A percentile compares a stretch with the other conserved stretches of the same genome.
These are phyloP conservation scores for Lepetodrilus schrolli DNA, from an alignment of 2,888 invertebrate species.

Conservation along the genomic window DNA sequence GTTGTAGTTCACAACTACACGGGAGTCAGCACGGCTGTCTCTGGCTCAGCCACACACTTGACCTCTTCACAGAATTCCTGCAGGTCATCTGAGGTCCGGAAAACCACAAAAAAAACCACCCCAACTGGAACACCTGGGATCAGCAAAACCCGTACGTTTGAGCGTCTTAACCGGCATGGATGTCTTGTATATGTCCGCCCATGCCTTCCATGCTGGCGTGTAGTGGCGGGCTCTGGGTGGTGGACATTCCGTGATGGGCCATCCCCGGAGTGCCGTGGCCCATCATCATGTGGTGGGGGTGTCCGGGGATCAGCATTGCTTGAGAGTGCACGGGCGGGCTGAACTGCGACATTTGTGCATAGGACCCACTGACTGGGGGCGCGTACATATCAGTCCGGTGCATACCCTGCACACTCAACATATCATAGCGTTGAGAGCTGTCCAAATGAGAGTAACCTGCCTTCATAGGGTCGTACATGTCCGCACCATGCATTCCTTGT, in stretches of 20 bases:
- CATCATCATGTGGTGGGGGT: conserved; percentile 77
- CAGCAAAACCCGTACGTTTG: not conserved
- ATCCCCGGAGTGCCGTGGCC: conserved; percentile 73
- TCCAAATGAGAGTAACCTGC: conserved; percentile 68
- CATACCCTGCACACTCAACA: conserved; percentile 66
- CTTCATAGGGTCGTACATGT: conserved; percentile 72
- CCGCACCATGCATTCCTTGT: conserved; percentile 65
- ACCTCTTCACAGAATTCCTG: not conserved
- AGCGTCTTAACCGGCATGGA: conserved; percentile 68
- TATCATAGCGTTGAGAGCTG: conserved; percentile 65
- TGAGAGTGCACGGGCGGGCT: conserved; percentile 76
- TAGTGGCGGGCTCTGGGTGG: conserved; percentile 76
- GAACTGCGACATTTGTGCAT: conserved; percentile 76
- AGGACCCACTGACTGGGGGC: conserved; percentile 69
- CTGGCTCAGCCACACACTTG: too few relatives aligned
- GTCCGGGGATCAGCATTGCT: conserved; percentile 77
- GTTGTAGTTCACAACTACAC: not conserved
- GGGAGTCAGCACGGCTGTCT: too few relatives aligned
- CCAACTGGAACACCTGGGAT: conserved; percentile 10
- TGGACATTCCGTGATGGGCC: conserved; percentile 75
- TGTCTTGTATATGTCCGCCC: conserved; percentile 74
- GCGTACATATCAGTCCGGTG: conserved; percentile 72
- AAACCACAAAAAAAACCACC: too few relatives aligned
- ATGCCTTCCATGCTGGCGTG: conserved; percentile 72
- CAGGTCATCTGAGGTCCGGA: too few relatives aligned